Conservation (phyloP, 2,888 invertebrate genomes). For the Boloria euphrosyne region DNA sequence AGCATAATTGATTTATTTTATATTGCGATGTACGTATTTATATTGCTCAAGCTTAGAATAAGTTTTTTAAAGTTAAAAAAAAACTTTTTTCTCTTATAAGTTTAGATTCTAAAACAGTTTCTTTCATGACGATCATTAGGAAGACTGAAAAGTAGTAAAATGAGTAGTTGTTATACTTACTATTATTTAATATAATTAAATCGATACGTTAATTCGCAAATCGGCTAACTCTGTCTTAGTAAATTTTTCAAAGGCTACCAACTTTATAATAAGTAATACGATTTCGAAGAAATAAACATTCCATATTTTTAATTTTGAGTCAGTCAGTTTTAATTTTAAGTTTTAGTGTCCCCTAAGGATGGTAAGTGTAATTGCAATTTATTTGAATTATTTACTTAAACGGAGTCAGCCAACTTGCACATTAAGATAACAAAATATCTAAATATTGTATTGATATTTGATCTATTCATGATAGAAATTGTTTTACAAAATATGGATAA, state of each 20-base stretch:
- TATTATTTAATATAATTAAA: neutral
- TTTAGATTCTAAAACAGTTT: slow-evolving; percentile 40
- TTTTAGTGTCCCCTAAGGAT: too few species aligned
- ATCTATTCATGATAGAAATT: slow-evolving; percentile 33
- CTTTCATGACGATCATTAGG: slow-evolving; percentile 29
- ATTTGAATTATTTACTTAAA: too few species aligned
- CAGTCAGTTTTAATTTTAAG: too few species aligned
- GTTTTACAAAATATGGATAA: slow-evolving; percentile 42
- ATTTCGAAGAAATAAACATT: too few species aligned
- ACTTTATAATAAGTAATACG: too few species aligned
- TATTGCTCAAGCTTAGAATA: slow-evolving; percentile 10
- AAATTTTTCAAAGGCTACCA: too few species aligned
- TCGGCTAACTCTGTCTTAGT: too few species aligned
- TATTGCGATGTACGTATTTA: slow-evolving; percentile 14
- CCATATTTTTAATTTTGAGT: too few species aligned
- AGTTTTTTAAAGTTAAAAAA: slow-evolving; percentile 23
- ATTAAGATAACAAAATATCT: neutral
- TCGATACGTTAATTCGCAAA: too few species aligned
- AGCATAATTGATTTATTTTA: neutral
- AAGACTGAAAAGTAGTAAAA: slow-evolving; percentile 15
- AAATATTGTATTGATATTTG: neutral
- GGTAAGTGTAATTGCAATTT: too few species aligned
- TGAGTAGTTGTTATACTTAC: neutral
- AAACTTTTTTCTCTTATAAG: slow-evolving; percentile 17
- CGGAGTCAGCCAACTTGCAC: too few species aligned